These are phyloP conservation scores for Gadopsis bispinosus DNA, from an alignment of 2,797 vertebrate genomes.

Conservation along the genomic window DNA sequence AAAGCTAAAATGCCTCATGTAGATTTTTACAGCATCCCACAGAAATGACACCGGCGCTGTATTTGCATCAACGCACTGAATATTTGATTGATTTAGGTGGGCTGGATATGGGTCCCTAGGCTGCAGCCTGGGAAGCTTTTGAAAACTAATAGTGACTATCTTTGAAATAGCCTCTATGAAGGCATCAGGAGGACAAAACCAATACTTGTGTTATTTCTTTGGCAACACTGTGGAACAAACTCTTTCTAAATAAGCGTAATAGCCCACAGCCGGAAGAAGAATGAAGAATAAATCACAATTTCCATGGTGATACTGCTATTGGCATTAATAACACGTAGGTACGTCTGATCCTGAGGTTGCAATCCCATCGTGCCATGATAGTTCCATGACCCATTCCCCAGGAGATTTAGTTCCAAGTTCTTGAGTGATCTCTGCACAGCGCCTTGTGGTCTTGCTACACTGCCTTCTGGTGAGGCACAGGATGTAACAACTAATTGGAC, in stretches of 20 bases:
- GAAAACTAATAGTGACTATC: slow-evolving; percentile 31
- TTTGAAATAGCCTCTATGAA: slow-evolving; percentile 34
- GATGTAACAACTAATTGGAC: slow-evolving; percentile 34
- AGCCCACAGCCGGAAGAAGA: neutral
- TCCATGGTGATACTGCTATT: neutral
- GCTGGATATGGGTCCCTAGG: slow-evolving; percentile 53
- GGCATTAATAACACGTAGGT: neutral
- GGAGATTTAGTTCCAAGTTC: neutral
- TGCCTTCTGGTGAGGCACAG: neutral
- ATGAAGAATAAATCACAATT: too few relatives aligned
- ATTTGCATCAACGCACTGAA: slow-evolving; percentile 41
- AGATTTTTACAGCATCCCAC: slow-evolving; percentile 30
- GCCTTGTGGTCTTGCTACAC: slow-evolving; percentile 33
- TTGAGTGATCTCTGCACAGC: neutral
- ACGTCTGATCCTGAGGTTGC: neutral
- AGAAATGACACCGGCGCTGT: slow-evolving; percentile 40
- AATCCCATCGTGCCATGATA: slow-evolving; percentile 3
- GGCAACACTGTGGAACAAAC: neutral
- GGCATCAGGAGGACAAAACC: slow-evolving; percentile 6
- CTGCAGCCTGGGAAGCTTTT: slow-evolving; percentile 49
- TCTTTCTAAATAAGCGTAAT: slow-evolving; percentile 2
- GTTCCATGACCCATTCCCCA: slow-evolving; percentile 5
- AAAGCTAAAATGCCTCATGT: slow-evolving; percentile 10
- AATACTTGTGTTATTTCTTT: slow-evolving; percentile 14
- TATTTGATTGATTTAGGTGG: slow-evolving; percentile 67